These are phyloP conservation scores for Cathartes aura DNA, from an alignment of 2,113 vertebrate genomes.

Conservation along the genomic window DNA sequence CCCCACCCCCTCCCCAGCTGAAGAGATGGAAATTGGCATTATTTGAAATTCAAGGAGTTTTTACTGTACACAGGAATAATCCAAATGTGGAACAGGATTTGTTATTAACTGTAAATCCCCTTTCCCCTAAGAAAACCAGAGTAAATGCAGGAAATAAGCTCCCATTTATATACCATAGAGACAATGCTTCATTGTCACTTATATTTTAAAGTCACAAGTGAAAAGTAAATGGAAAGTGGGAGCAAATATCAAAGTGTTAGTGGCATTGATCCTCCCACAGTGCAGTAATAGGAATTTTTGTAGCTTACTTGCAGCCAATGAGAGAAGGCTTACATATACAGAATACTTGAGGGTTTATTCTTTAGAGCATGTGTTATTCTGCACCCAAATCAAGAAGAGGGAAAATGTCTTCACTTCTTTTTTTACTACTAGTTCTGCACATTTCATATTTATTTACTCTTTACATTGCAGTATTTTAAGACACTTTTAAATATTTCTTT, in stretches of 20 bases:
- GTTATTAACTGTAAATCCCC: slow-evolving; percentile 67
- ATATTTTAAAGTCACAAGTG: slow-evolving; percentile 41
- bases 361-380: not conserved
- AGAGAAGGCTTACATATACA: not conserved
- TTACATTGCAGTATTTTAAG: not conserved
- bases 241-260: slow-evolving; percentile 26
- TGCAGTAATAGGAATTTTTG: not conserved
- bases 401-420: not conserved
- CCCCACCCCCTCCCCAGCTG: not conserved
- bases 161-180: slow-evolving; percentile 40
- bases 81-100: slow-evolving; percentile 46
- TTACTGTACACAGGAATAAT: slow-evolving; percentile 59
- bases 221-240: slow-evolving; percentile 62
- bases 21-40: slow-evolving; percentile 48
- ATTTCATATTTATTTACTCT: not conserved
- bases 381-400: not conserved
- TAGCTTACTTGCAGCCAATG: not conserved
- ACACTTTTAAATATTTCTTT: not conserved
- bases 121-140: slow-evolving; percentile 50
- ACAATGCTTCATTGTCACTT: slow-evolving; percentile 29
- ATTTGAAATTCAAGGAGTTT: slow-evolving; percentile 67
- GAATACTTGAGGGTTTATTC: not conserved
- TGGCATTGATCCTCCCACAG: slow-evolving; percentile 3
- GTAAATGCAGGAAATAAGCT: slow-evolving; percentile 58
- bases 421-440: not conserved